Evolutionary conservation across 2,113 vertebrate genomes (phyloP).

Genomic region (Raphicerus campestris): DNA sequence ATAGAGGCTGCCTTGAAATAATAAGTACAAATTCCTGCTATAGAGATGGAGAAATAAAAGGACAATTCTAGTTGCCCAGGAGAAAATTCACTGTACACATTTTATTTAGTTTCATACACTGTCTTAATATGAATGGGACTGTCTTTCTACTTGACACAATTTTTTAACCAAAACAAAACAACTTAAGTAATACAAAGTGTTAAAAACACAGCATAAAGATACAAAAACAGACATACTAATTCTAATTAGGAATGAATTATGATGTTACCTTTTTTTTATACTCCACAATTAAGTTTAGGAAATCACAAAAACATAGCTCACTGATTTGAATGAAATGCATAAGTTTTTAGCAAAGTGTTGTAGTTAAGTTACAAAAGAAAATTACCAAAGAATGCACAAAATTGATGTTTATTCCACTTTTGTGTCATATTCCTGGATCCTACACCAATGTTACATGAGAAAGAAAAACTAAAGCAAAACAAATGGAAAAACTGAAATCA

Average conservation of each 20-base stretch:
- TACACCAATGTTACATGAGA: not conserved
- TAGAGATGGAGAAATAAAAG: conserved; percentile 84
- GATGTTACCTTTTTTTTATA: not conserved
- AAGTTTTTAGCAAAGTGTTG: conserved; percentile 86
- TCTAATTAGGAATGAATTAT: not conserved
- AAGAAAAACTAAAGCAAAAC: not conserved
- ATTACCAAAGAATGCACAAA: conserved; percentile 92
- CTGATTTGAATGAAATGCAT: conserved; percentile 91
- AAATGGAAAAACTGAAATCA: not conserved
- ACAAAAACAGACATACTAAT: not conserved
- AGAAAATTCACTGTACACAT: conserved; percentile 82
- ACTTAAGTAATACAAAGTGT: conserved; percentile 75
- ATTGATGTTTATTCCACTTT: conserved; percentile 84
- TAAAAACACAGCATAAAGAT: not conserved
- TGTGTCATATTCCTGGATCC: not conserved
- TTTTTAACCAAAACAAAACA: conserved; percentile 88
- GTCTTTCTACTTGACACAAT: conserved; percentile 85
- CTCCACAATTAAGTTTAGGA: conserved; percentile 82
- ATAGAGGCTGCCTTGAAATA: conserved; percentile 79
- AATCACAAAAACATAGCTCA: conserved; percentile 86
- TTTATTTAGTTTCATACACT: conserved; percentile 85
- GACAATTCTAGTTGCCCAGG: conserved; percentile 87
- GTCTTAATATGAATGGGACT: conserved; percentile 88
- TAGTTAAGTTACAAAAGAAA: conserved; percentile 86
- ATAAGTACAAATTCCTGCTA: conserved; percentile 78